Percentiles rank a stretch among this genome's conserved stretches.
These are phyloP conservation scores for Drosophila sulfurigaster DNA, from an alignment of 1,140 invertebrate genomes.

Conservation along the genomic window DNA sequence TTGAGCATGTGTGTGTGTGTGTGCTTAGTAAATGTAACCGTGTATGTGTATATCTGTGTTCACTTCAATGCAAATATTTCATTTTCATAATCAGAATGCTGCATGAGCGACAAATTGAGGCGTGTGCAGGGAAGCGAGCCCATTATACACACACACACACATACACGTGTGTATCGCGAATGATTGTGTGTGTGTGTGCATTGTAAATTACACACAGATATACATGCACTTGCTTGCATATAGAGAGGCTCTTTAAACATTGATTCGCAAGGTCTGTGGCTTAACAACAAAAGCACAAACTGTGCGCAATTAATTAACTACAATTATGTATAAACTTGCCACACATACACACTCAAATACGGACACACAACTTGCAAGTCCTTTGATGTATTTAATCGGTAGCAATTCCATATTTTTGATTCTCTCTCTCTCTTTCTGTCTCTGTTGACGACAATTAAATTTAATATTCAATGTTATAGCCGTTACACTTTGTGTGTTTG, in stretches of 20 bases:
- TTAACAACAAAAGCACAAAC: conserved; percentile 45
- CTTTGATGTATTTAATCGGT: not conserved
- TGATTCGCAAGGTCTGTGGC: conserved; percentile 32
- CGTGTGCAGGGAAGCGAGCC: conserved; percentile 21
- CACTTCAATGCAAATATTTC: conserved; percentile 59
- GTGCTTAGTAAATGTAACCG: conserved; percentile 15
- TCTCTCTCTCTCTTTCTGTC: no score
- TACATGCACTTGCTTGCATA: conserved; percentile 8
- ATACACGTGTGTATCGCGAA: not conserved
- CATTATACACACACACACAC: conserved; percentile 17
- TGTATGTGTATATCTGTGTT: conserved; percentile 17
- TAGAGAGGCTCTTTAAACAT: conserved; percentile 14
- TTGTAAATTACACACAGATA: conserved; percentile 26
- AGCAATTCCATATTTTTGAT: not conserved
- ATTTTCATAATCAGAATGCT: conserved; percentile 60
- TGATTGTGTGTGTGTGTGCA: conserved; percentile 10
- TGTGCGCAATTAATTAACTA: conserved; percentile 49
- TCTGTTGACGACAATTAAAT: not conserved
- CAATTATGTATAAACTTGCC: conserved; percentile 10
- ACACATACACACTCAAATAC: conserved; percentile 3
- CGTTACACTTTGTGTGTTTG: not conserved
- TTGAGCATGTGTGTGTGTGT: conserved; percentile 28
- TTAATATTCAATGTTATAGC: not conserved
- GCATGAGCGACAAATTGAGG: conserved; percentile 44
- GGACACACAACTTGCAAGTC: not conserved